phyloP scores from a whole-genome alignment of 2,888 invertebrate species.

The Apotomis betuletana region DNA sequence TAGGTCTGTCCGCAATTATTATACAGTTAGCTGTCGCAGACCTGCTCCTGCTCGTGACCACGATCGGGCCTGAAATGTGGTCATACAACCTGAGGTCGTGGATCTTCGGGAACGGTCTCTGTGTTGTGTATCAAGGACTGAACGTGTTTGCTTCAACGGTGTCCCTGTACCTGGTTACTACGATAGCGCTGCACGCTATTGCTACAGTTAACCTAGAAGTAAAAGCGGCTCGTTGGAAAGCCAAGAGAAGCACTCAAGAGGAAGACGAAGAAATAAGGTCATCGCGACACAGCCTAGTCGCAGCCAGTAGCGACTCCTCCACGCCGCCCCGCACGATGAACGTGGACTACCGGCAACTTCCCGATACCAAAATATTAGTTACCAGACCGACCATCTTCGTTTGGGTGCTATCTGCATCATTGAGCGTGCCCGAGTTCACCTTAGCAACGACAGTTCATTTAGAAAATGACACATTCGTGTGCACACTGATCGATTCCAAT shows the following conservation, averaged over 20 bases:
- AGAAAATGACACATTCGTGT: conserved; percentile 67
- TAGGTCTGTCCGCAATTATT: conserved; percentile 80
- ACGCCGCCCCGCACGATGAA: conserved; percentile 80
- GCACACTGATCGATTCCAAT: conserved; percentile 79
- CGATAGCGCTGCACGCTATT: conserved; percentile 83
- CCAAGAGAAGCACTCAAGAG: conserved; percentile 61
- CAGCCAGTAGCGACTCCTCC: conserved; percentile 72
- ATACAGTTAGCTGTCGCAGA: conserved; percentile 82
- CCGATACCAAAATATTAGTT: conserved; percentile 74
- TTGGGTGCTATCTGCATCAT: conserved; percentile 83
- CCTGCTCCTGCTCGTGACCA: conserved; percentile 68
- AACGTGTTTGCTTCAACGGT: conserved; percentile 82
- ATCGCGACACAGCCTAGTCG: conserved; percentile 77
- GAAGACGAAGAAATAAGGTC: conserved; percentile 76
- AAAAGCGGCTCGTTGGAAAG: conserved; percentile 64
- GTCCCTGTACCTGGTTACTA: conserved; percentile 81
- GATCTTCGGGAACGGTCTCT: conserved; percentile 76
- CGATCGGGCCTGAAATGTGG: conserved; percentile 81
- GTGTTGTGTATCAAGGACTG: conserved; percentile 81
- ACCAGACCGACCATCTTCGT: conserved; percentile 81
- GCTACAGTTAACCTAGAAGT: conserved; percentile 81
- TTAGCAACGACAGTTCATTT: conserved; percentile 76
- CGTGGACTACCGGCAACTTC: conserved; percentile 77
- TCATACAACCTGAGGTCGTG: conserved; percentile 78
- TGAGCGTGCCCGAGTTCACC: conserved; percentile 84